Percentiles rank a stretch among this genome's conserved stretches.
phyloP scores from a whole-genome alignment of 1,140 invertebrate species.

The Leptopilina boulardi region DNA sequence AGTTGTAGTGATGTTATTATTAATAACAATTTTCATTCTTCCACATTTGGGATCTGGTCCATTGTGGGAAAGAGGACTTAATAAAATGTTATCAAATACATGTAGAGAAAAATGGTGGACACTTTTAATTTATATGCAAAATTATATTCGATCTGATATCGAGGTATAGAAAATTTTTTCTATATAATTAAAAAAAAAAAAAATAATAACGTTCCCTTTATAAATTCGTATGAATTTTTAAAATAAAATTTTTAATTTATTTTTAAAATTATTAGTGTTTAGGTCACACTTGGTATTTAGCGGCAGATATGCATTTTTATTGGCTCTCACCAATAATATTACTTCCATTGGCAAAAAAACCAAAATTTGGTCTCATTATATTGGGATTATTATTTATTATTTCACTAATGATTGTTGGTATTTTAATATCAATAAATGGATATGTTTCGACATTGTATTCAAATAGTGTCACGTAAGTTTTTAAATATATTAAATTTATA shows the following conservation, averaged over 20 bases:
- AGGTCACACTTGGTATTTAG: conserved; percentile 71
- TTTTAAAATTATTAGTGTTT: conserved; percentile 60
- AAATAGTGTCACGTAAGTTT: not conserved
- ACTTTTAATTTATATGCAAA: conserved; percentile 79
- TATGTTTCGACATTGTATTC: conserved; percentile 39
- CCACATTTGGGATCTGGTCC: conserved; percentile 70
- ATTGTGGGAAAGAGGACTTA: conserved; percentile 62
- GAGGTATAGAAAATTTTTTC: conserved; percentile 55
- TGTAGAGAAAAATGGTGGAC: conserved; percentile 78
- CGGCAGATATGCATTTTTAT: conserved; percentile 71
- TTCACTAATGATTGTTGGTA: conserved; percentile 38
- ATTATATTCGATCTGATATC: conserved; percentile 71
- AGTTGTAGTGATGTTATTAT: conserved; percentile 68
- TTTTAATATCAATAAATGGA: conserved; percentile 40
- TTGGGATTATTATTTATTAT: conserved; percentile 34
- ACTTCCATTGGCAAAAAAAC: conserved; percentile 57
- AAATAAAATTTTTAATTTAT: conserved; percentile 25
- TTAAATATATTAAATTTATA: not conserved
- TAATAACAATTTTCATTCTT: conserved; percentile 67
- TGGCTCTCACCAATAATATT: conserved; percentile 68
- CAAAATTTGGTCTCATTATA: conserved; percentile 51
- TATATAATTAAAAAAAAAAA: not conserved
- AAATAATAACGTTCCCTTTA: not conserved
- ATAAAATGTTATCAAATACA: conserved; percentile 41
- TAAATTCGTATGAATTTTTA: not conserved